These are phyloP conservation scores for Synergus umbraculus DNA, from an alignment of 2,888 invertebrate genomes.

Conservation along the genomic window DNA sequence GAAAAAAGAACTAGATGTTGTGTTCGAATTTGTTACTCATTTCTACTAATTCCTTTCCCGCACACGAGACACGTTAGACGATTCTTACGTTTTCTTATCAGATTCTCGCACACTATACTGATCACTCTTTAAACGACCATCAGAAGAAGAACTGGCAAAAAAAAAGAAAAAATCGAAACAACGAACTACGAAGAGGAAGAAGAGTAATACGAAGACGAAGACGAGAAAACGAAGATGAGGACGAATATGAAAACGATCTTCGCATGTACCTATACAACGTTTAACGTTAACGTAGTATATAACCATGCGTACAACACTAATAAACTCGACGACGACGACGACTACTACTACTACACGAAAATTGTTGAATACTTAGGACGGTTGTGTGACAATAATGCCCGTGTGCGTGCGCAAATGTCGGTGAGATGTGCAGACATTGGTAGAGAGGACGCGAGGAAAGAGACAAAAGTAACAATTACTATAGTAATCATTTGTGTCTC, in stretches of 20 bases:
- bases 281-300: too few species aligned
- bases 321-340: neutral
- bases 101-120: neutral
- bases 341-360: neutral
- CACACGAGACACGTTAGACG: too few species aligned
- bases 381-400: neutral
- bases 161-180: neutral
- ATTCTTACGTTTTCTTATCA: neutral
- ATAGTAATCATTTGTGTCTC: neutral
- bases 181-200: neutral
- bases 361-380: neutral
- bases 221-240: too few species aligned
- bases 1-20: too few species aligned
- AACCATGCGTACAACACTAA: neutral
- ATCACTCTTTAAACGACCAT: neutral
- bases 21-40: too few species aligned
- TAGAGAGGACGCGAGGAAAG: neutral
- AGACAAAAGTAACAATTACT: neutral
- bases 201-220: too few species aligned
- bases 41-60: too few species aligned
- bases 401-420: neutral
- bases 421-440: neutral
- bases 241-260: conserved; percentile 3
- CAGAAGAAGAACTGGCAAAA: conserved; percentile 13
- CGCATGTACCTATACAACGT: neutral